Evolutionary conservation across 2,113 vertebrate genomes (phyloP), one percentile per base, ranked within the genome.

Genomic region (Cettia cetti): DNA sequence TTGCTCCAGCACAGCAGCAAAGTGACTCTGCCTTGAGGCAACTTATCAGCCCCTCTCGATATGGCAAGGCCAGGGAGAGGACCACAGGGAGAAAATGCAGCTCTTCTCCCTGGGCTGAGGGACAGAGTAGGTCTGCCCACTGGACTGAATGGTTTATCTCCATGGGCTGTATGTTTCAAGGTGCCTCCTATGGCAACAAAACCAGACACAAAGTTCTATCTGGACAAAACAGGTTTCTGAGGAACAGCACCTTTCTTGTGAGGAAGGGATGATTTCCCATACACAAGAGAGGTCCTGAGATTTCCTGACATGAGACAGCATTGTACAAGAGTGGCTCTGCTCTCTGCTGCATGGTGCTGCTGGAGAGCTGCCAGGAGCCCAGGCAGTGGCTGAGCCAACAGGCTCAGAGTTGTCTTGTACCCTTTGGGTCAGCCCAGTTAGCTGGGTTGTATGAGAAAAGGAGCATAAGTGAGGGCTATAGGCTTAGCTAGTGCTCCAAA

Each of bases 391-490:
- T 86, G 50, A 77, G 30, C 45, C 50, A 80, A 40, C 0, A 9
- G 15, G 11, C 18, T 60, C 31, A 45, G 45, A 28, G 20, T 6
- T 56, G 28, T 76, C 37, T 44, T 50, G n/a, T 31, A 70, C 11
- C 30, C 33, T 5, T 3, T 24, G 44, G 57, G 4, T 52, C 39
- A 76, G 49, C 50, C 89, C 8, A 1, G 19, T 37, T 40, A 66
- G 22, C 27, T 35, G 39, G 24, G 24, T 24, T 81, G 6, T 22
- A 28, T 39, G 28, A 22, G 26, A 21, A 84, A 91, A 88, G 63
- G 30, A 80, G 42, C 31, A 35, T 4, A 74, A 31, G 14, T 0
- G 0, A 70, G 17, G 10, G 30, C 31, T 17, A 13, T 1, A 26
- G 30, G n/a, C 54, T 81, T 28, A 87, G 47, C 40, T 75, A 54